Conservation (phyloP, 2,888 invertebrate species). For the Monopis laevigella region DNA sequence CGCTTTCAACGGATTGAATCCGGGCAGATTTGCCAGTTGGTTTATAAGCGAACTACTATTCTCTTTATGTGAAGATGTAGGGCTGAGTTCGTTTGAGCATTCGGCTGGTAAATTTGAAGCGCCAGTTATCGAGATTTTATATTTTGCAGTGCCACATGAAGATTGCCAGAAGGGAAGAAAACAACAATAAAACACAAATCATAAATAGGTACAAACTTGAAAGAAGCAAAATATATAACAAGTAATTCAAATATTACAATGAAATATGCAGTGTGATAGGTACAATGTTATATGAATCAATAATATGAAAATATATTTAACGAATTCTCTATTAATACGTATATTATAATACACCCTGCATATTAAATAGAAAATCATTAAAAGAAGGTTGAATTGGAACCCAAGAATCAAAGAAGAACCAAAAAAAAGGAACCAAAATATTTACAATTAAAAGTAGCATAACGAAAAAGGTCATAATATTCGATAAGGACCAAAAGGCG, state of each 20-base stretch:
- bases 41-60: slow-evolving; percentile 76
- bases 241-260: neutral
- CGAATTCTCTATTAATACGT: no score
- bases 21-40: slow-evolving; percentile 74
- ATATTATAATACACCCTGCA: no score
- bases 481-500: no score
- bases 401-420: no score
- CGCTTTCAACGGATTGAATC: slow-evolving; percentile 75
- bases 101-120: slow-evolving; percentile 47
- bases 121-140: slow-evolving; percentile 49
- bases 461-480: no score
- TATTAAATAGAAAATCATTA: no score
- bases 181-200: slow-evolving; percentile 55
- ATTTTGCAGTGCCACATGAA: slow-evolving; percentile 59
- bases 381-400: no score
- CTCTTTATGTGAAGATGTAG: slow-evolving; percentile 67
- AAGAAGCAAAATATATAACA: slow-evolving; percentile 23
- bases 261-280: neutral
- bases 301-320: no score
- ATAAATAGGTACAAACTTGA: slow-evolving; percentile 49
- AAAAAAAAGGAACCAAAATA: no score
- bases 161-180: slow-evolving; percentile 65
- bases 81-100: slow-evolving; percentile 59
- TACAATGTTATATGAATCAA: no score
- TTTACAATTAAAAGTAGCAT: no score